phyloP scores from a whole-genome alignment of 2,797 vertebrate genomes.

The Jordanella pulchra region DNA sequence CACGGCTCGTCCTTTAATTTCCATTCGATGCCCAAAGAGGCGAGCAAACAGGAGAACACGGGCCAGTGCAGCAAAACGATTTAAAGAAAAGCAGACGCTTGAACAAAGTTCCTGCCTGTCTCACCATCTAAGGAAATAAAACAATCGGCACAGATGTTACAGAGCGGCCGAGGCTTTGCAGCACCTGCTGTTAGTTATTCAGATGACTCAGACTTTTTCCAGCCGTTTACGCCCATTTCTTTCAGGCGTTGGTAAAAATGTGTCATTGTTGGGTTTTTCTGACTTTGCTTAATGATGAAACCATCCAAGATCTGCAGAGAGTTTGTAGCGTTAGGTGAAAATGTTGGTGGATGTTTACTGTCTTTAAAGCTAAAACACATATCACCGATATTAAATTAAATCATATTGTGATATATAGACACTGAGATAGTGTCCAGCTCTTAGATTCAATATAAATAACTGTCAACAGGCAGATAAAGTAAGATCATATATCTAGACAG shows the following conservation, averaged over 20 bases:
- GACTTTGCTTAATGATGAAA: neutral
- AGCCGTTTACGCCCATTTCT: slow-evolving; percentile 43
- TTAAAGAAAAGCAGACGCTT: slow-evolving; percentile 12
- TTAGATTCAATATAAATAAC: too few relatives aligned
- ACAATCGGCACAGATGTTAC: slow-evolving; percentile 27
- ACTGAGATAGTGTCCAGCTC: too few relatives aligned
- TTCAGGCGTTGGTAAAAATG: slow-evolving; percentile 42
- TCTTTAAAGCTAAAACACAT: too few relatives aligned
- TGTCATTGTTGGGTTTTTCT: slow-evolving; percentile 25
- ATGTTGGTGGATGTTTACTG: neutral
- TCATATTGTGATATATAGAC: too few relatives aligned
- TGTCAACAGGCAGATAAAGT: too few relatives aligned
- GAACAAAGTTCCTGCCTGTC: slow-evolving; percentile 33
- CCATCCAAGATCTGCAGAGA: slow-evolving; percentile 10
- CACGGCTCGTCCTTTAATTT: slow-evolving; percentile 32
- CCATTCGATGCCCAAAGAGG: slow-evolving; percentile 21
- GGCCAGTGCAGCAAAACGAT: slow-evolving; percentile 14
- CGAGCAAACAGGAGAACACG: neutral
- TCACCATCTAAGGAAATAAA: slow-evolving; percentile 30
- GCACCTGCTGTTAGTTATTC: slow-evolving; percentile 58
- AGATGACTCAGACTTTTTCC: slow-evolving; percentile 51
- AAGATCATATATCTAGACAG: too few relatives aligned
- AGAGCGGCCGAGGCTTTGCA: slow-evolving; percentile 36
- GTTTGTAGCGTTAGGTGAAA: neutral
- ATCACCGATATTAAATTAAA: too few relatives aligned